A percentile compares a stretch with the other conserved stretches of the same genome.
These are phyloP conservation scores for Desmodus rotundus DNA, from an alignment of 2,113 vertebrate genomes.

Conservation along the genomic window DNA sequence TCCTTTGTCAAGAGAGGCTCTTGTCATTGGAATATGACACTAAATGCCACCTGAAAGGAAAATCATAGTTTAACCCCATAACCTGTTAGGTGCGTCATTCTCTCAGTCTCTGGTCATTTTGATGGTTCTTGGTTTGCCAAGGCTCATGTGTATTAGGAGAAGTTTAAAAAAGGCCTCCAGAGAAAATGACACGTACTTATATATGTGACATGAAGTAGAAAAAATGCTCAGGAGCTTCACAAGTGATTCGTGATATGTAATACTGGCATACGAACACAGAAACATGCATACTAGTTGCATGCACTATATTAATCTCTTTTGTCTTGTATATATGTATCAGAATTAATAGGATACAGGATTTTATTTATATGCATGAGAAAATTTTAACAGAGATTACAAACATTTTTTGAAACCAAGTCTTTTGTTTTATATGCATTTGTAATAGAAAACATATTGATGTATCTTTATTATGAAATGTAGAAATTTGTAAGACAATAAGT, in stretches of 20 bases:
- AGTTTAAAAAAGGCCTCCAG: background rate
- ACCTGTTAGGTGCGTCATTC: background rate
- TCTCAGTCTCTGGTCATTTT: no score
- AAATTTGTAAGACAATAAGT: background rate
- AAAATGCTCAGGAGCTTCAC: background rate
- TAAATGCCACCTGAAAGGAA: background rate
- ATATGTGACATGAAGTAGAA: background rate
- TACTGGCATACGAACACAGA: background rate
- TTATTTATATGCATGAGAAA: background rate
- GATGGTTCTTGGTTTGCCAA: no score
- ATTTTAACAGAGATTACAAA: background rate
- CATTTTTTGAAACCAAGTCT: background rate
- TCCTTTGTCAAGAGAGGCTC: background rate
- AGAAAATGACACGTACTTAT: background rate
- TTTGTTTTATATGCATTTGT: background rate
- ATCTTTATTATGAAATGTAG: background rate
- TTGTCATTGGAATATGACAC: background rate
- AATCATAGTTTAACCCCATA: background rate
- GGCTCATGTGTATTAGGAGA: no score
- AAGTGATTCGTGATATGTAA: background rate
- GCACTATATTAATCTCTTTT: background rate
- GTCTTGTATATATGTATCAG: background rate
- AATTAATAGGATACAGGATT: background rate
- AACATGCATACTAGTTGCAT: background rate
- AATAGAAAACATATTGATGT: background rate